Evolutionary conservation across 64 coral and sea anemone species (phyloP).

Genomic region (Actinia tenebrosa): DNA sequence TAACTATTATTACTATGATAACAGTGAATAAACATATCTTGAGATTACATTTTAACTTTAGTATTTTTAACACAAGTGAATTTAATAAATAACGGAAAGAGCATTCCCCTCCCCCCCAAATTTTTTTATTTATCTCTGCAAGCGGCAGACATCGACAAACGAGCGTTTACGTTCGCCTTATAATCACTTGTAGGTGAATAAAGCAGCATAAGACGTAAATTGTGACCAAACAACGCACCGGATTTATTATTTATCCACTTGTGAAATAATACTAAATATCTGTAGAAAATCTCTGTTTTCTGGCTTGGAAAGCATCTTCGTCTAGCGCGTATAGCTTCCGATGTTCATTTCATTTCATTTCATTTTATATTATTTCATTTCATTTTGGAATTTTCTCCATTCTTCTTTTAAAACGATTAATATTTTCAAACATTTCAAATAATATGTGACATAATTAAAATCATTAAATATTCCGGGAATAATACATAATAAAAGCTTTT

Average conservation of each 20-base stretch:
- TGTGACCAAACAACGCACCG: no score
- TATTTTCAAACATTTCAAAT: background rate
- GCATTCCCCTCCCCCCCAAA: no score
- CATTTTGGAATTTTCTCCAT: background rate
- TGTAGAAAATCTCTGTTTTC: constrained; percentile 1
- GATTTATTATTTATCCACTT: no score
- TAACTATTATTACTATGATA: constrained; percentile 11
- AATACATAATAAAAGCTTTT: background rate
- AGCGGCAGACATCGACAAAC: no score
- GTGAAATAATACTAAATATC: background rate
- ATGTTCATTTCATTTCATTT: background rate
- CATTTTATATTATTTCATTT: background rate
- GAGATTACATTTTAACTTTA: background rate
- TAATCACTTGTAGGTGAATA: no score
- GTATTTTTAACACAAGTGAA: no score
- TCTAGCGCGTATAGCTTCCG: background rate
- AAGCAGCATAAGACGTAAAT: no score
- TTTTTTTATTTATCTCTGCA: no score
- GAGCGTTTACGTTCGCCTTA: no score
- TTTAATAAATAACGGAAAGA: no score
- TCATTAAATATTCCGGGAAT: background rate
- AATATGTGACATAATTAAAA: constrained; percentile 6
- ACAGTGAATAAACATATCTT: background rate
- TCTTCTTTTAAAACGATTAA: background rate
- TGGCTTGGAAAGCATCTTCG: no score